Base-by-base conservation (phyloP, 1,140 invertebrate genomes). In the Eciton burchellii region DNA sequence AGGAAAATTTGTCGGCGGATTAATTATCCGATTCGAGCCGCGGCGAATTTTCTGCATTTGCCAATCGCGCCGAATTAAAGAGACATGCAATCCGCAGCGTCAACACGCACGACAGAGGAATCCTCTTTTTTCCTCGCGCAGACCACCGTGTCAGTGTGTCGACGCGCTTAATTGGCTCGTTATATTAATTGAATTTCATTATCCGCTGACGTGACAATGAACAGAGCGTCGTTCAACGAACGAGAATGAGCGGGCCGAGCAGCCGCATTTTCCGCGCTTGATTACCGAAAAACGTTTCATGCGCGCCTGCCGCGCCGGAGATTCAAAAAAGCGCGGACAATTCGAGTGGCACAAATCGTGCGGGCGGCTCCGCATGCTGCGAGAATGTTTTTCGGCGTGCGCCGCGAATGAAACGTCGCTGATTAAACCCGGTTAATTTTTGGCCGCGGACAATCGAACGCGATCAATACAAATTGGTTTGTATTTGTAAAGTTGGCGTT, bases 171-270 rank as follows among this genome's bases (percentile, higher is more conserved):
- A 90, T 90, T 90, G 89, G 89, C 85, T 90, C 89, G 90, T 92
- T 92, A 91, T 89, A 92, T 91, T 91, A 91, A 92, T 92, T 92
- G 90, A 92, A 92, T 83, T 91, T 90, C 88, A 89, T 90, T 90
- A 89, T 83, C 73, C 77, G 79, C 24, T 41, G 26, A 45, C 21
- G 29, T 19, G 52, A 86, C 79, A 84, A 86, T 88, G 66, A 71
- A 76, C 77, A 47, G n/a, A n/a, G 65, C 45, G 47, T 65, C 77
- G 83, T 87, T 85, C 47, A 83, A 62, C 45, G 72, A 60, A 68
- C 65, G 56, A 81, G 83, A 90, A 86, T 89, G 84, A 90, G 87
- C 77, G 81, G 72, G 86, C 77, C 56, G 54, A 71, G 70, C 60
- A 63, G 56, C 47, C 56, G 62, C 60, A 85, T 86, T 81, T 84